A percentile compares a stretch with the other conserved stretches of the same genome.
Evolutionary conservation across 37 sponge, comb jelly and placozoan genomes (phyloP).

Genomic region (Spongia lamella): DNA sequence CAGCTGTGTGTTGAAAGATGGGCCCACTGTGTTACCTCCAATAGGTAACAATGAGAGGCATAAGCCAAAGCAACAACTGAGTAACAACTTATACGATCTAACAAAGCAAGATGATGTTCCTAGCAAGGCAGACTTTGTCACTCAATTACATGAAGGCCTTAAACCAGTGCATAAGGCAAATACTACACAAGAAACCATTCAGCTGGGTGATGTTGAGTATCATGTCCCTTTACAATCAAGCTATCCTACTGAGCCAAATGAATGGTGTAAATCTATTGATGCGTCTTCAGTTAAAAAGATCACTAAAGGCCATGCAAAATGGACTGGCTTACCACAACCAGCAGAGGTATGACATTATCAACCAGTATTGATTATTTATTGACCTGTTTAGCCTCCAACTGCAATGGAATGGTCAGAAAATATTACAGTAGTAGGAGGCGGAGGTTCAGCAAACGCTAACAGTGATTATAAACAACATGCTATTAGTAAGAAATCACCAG

Average conservation of each 20-base stretch:
- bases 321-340: constrained; percentile 59
- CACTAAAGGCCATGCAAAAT: constrained; percentile 40
- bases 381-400: background rate
- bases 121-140: background rate
- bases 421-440: background rate
- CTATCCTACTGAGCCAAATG: constrained; percentile 36
- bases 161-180: constrained; percentile 27
- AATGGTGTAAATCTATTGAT: constrained; percentile 30
- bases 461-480: constrained; percentile 21
- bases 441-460: constrained; percentile 21
- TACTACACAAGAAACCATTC: background rate
- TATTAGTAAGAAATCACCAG: background rate
- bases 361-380: background rate
- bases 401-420: background rate
- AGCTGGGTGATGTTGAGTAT: constrained; percentile 26
- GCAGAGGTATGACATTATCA: constrained; percentile 21
- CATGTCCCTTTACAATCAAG: constrained; percentile 41
- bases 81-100: background rate
- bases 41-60: background rate
- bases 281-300: background rate
- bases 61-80: background rate
- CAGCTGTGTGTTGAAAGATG: too few relatives aligned
- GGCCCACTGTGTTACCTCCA: background rate
- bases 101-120: background rate
- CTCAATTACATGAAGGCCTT: constrained; percentile 26